These are phyloP conservation scores for Avahi laniger DNA, from an alignment of 2,797 vertebrate species.

Conservation along the genomic window DNA sequence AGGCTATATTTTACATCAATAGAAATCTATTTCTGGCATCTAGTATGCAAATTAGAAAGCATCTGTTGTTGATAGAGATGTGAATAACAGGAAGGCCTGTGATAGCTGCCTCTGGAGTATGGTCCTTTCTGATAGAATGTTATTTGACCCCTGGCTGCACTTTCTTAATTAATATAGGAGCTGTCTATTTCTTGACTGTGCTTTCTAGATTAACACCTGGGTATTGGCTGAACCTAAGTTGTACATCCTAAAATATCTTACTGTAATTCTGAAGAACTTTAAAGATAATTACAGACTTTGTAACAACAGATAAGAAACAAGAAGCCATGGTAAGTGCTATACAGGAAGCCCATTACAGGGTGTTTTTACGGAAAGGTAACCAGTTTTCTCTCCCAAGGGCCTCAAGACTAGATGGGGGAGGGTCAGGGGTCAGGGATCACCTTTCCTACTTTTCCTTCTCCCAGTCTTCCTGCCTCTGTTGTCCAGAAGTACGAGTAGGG, in stretches of 20 bases:
- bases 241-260: background rate
- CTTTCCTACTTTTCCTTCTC: background rate
- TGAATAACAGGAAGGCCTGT: background rate
- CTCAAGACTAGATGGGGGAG: background rate
- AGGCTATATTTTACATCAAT: slow-evolving; percentile 33
- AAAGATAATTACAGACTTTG: background rate
- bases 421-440: background rate
- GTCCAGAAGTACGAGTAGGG: background rate
- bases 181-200: background rate
- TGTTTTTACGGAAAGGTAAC: background rate
- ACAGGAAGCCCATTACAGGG: background rate
- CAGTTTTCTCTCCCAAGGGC: background rate
- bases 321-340: background rate
- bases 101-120: background rate
- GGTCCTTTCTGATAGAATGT: background rate
- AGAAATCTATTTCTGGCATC: slow-evolving; percentile 33
- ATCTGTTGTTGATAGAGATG: background rate
- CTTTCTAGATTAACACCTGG: slow-evolving; percentile 13
- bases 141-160: background rate
- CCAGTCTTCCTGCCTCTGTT: background rate
- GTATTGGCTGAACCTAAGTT: background rate
- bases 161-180: background rate
- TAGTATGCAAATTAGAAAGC: slow-evolving; percentile 38
- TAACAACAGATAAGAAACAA: background rate
- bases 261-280: background rate